Conservation (phyloP, 2,888 invertebrate species). For the Agrotis exclamationis region DNA sequence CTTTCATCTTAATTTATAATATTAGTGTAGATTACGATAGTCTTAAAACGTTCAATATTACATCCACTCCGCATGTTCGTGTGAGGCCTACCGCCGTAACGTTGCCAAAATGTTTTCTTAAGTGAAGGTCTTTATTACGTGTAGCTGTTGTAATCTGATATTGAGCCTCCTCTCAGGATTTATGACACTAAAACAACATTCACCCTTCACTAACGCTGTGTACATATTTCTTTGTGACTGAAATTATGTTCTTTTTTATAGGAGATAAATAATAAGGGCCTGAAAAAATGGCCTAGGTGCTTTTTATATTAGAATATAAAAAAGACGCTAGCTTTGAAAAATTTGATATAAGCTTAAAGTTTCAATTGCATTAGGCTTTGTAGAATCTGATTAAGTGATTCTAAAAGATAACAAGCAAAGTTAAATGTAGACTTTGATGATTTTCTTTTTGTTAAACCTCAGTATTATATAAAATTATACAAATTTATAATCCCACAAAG, state of each 20-base stretch:
- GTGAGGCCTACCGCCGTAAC: background rate
- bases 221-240: conserved; percentile 41
- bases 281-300: background rate
- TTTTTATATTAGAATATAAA: conserved; percentile 25
- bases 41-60: too few relatives aligned
- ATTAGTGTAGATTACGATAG: too few relatives aligned
- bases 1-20: too few relatives aligned
- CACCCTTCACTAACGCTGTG: conserved; percentile 42
- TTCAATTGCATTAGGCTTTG: background rate
- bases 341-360: background rate
- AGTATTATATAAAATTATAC: background rate
- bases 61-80: background rate
- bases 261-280: conserved; percentile 16
- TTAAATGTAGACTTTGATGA: background rate
- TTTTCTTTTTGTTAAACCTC: background rate
- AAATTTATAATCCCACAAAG: background rate
- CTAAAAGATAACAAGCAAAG: background rate
- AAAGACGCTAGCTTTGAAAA: background rate
- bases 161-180: conserved; percentile 53
- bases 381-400: background rate
- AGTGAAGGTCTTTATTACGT: conserved; percentile 52
- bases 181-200: conserved; percentile 57
- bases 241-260: conserved; percentile 47
- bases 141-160: conserved; percentile 59
- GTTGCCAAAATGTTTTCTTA: conserved; percentile 45